Conservation (phyloP, 92 coral and sea anemone species). For the Zoanthus sociatus region DNA sequence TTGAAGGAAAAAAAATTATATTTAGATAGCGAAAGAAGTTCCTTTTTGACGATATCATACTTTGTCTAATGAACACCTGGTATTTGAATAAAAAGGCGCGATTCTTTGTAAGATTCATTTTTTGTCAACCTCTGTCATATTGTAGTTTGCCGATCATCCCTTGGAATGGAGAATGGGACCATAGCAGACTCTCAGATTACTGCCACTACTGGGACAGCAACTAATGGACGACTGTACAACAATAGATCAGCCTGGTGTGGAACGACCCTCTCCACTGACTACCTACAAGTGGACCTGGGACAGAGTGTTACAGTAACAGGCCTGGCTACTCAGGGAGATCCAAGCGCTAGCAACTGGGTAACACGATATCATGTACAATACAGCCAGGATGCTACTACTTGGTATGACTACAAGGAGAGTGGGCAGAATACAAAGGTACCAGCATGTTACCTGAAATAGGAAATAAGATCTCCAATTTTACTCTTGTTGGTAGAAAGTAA, state of each 20-base stretch:
- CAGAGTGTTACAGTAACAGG: background rate
- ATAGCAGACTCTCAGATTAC: background rate
- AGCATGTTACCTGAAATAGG: no score
- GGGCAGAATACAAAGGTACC: background rate
- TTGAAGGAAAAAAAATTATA: no score
- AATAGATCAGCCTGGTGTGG: background rate
- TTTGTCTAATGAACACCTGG: no score
- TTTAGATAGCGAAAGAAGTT: no score
- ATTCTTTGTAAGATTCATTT: no score
- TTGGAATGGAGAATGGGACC: background rate
- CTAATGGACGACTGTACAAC: slow-evolving; percentile 20
- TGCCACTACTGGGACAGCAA: background rate
- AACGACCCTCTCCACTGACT: background rate
- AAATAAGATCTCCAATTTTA: no score
- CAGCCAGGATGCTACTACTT: background rate
- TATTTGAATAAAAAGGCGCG: no score
- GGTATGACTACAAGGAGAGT: slow-evolving; percentile 1
- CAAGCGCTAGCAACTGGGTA: slow-evolving; percentile 2
- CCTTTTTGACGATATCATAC: no score
- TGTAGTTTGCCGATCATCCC: slow-evolving; percentile 1
- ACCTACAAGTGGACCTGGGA: background rate
- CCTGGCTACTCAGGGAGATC: slow-evolving; percentile 28
- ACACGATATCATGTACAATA: background rate
- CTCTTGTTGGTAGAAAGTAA: no score
- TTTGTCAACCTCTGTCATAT: no score